phyloP scores from a whole-genome alignment of 2,888 invertebrate genomes.

The Panopea generosa region DNA sequence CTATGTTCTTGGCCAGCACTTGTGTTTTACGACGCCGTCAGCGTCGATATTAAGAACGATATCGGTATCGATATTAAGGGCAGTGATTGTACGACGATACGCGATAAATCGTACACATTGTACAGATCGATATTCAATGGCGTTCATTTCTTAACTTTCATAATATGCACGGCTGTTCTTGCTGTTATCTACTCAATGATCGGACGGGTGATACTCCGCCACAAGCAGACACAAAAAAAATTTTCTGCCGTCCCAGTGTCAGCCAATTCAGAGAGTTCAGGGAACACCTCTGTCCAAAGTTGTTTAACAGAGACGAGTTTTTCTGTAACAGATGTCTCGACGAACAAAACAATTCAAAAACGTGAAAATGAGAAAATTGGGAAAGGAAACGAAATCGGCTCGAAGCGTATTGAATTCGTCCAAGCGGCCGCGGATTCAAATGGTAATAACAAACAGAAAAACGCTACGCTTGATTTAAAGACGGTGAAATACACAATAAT shows the following conservation, averaged over 20 bases:
- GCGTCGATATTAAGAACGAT: constrained; percentile 54
- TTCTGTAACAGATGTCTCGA: too few relatives aligned
- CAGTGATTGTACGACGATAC: constrained; percentile 70
- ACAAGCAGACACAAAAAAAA: constrained; percentile 6
- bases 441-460: not conserved
- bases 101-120: constrained; percentile 48
- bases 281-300: too few relatives aligned
- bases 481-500: constrained; percentile 59
- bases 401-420: too few relatives aligned
- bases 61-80: constrained; percentile 47
- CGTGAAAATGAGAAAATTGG: too few relatives aligned
- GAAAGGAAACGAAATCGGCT: too few relatives aligned
- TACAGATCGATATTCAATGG: constrained; percentile 68
- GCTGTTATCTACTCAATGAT: constrained; percentile 67
- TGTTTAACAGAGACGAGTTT: too few relatives aligned
- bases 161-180: constrained; percentile 54
- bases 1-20: constrained; percentile 66
- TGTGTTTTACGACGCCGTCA: constrained; percentile 66
- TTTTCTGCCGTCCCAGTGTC: too few relatives aligned
- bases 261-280: too few relatives aligned
- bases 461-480: constrained; percentile 23
- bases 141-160: constrained; percentile 64
- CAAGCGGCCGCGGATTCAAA: too few relatives aligned
- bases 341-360: too few relatives aligned
- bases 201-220: constrained; percentile 52